Conservation (phyloP, 1,140 invertebrate genomes). For the Rhagoletis zephyria region DNA sequence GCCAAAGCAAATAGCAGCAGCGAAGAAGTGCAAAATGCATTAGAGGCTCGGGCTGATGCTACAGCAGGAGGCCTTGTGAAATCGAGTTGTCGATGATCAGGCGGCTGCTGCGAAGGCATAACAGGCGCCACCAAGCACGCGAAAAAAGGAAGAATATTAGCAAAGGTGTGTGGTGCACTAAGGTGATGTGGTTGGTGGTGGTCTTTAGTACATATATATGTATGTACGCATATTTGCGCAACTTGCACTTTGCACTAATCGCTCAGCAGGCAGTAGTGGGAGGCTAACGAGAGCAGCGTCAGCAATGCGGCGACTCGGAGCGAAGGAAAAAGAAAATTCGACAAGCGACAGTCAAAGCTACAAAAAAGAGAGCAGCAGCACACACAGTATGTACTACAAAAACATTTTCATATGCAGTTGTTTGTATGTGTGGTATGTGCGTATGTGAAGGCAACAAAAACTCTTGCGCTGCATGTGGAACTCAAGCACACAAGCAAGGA, state of each 20-base stretch:
- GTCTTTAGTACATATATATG: not conserved
- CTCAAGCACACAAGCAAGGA: not conserved
- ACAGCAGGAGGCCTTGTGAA: conserved; percentile 28
- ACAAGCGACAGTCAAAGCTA: not conserved
- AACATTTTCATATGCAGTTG: not conserved
- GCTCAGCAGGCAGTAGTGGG: not conserved
- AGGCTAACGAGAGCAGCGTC: not conserved
- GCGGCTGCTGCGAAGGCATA: not conserved
- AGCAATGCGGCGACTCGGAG: conserved; percentile 1
- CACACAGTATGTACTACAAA: not conserved
- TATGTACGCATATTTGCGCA: not conserved
- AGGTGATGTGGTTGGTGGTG: conserved; percentile 10
- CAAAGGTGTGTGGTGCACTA: not conserved
- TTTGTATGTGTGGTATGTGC: too few relatives aligned
- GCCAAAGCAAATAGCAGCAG: not conserved
- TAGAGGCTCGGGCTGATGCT: not conserved
- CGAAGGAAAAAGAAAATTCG: not conserved
- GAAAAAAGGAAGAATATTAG: not conserved
- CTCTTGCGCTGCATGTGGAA: conserved; percentile 33
- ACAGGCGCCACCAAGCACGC: not conserved
- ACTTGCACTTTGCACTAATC: conserved; percentile 24
- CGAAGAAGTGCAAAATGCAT: not conserved
- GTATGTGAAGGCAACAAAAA: too few relatives aligned
- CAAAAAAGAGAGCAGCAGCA: not conserved
- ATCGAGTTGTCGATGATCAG: not conserved